Conservation (phyloP, 1,140 invertebrate genomes). For the Rhagoletis zephyria region DNA sequence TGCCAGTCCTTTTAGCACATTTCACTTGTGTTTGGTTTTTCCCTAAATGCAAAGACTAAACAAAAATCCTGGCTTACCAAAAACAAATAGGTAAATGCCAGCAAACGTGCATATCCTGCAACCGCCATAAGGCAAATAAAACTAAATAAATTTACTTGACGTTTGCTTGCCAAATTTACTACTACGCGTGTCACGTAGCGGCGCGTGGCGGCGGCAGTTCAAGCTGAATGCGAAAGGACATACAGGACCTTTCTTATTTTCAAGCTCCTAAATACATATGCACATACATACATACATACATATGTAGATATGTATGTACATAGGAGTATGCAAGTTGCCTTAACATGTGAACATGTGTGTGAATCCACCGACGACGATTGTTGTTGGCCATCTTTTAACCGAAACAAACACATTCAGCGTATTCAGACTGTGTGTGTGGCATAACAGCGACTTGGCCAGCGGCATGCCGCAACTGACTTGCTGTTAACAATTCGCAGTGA, state of each 20-base stretch:
- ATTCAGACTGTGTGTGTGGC: neutral
- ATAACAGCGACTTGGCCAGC: slow-evolving; percentile 1
- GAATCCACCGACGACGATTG: neutral
- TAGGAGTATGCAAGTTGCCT: neutral
- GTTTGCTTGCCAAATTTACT: slow-evolving; percentile 37
- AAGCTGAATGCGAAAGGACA: slow-evolving; percentile 25
- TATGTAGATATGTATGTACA: neutral
- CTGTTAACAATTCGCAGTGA: slow-evolving; percentile 11
- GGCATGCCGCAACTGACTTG: neutral
- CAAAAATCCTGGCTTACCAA: slow-evolving; percentile 2
- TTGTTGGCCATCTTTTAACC: neutral
- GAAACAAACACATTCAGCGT: neutral
- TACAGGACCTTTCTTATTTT: neutral
- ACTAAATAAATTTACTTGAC: neutral
- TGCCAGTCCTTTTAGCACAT: slow-evolving; percentile 42
- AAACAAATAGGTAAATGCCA: slow-evolving; percentile 10
- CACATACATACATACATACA: neutral
- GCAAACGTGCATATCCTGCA: slow-evolving; percentile 9
- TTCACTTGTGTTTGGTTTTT: slow-evolving; percentile 38
- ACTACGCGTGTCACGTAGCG: slow-evolving; percentile 22
- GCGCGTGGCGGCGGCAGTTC: slow-evolving; percentile 25
- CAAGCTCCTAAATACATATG: neutral
- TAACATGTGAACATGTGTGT: neutral
- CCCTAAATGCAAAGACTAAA: neutral
- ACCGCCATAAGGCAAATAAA: slow-evolving; percentile 23